phyloP scores from a whole-genome alignment of 2,888 invertebrate genomes.

The Nymphalis urticae region DNA sequence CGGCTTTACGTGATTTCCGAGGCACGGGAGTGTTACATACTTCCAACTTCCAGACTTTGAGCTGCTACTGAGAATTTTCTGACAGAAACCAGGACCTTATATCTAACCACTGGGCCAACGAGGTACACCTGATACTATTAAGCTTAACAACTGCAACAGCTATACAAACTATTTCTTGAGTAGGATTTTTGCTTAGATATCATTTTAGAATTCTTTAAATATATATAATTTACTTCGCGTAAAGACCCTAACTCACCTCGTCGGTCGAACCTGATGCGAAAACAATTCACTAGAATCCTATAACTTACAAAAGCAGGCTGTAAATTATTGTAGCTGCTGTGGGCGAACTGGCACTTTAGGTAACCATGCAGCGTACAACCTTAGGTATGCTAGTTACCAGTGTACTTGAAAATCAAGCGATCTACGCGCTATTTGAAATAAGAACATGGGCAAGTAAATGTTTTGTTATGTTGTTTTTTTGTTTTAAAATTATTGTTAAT shows the following conservation, averaged over 20 bases:
- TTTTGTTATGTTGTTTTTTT: too few relatives aligned
- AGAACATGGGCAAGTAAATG: not conserved
- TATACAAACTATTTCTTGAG: too few relatives aligned
- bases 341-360: constrained; percentile 36
- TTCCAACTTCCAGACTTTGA: too few relatives aligned
- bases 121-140: too few relatives aligned
- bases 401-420: constrained; percentile 24
- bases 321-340: constrained; percentile 35
- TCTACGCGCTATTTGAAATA: constrained; percentile 14
- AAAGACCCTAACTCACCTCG: constrained; percentile 17
- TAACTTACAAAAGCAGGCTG: constrained; percentile 24
- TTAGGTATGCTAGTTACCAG: constrained; percentile 17
- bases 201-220: not conserved
- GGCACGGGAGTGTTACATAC: too few relatives aligned
- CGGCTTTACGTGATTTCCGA: too few relatives aligned
- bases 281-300: constrained; percentile 30
- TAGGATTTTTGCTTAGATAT: not conserved
- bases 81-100: too few relatives aligned
- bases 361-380: constrained; percentile 21
- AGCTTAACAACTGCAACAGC: too few relatives aligned
- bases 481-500: too few relatives aligned
- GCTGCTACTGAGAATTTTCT: too few relatives aligned
- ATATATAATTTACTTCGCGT: not conserved
- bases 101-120: too few relatives aligned
- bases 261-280: constrained; percentile 22